phyloP scores from a whole-genome alignment of 2,888 invertebrate genomes.

The Ariolimax columbianus region DNA sequence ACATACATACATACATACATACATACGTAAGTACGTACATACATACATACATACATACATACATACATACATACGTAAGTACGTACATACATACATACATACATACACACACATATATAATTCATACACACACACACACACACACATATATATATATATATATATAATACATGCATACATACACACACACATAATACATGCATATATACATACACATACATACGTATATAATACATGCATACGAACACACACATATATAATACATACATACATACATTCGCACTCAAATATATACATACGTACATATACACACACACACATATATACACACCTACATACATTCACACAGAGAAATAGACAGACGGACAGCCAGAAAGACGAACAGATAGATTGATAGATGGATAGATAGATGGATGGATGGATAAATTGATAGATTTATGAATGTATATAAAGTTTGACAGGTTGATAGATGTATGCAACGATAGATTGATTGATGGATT shows the following conservation, averaged over 20 bases:
- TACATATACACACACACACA: conserved; percentile 16
- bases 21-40: not conserved
- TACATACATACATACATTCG: conserved; percentile 13
- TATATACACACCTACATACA: too few relatives aligned
- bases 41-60: conserved; percentile 6
- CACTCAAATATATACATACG: conserved; percentile 5
- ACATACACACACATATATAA: too few relatives aligned
- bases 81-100: conserved; percentile 18
- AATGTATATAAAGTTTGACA: not conserved
- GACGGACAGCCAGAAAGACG: too few relatives aligned
- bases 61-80: conserved; percentile 5
- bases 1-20: not conserved
- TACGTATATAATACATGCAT: too few relatives aligned
- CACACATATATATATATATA: conserved; percentile 2
- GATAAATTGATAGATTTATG: too few relatives aligned
- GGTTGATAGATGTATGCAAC: not conserved
- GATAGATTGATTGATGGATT: not conserved
- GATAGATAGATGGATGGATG: too few relatives aligned
- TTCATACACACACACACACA: conserved; percentile 11
- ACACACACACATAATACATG: too few relatives aligned
- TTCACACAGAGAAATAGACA: too few relatives aligned
- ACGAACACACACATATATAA: too few relatives aligned
- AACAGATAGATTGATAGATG: too few relatives aligned
- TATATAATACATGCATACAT: too few relatives aligned
- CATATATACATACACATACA: too few relatives aligned